phyloP scores from a whole-genome alignment of 2,797 vertebrate species.

The Smutsia temminckii region DNA sequence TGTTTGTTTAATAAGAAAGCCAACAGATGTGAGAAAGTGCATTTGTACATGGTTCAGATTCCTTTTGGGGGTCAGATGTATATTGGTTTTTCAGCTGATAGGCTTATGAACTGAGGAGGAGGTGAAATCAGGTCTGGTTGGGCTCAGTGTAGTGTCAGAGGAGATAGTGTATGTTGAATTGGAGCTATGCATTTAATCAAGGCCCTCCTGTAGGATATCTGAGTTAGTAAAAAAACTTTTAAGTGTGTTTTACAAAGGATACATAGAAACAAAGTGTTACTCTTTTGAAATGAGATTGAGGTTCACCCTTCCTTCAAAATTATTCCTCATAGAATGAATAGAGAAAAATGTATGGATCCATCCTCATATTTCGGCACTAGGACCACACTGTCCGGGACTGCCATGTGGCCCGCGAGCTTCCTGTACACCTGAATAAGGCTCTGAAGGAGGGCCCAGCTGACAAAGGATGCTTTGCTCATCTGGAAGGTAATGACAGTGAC shows the following conservation, averaged over 20 bases:
- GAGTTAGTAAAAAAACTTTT: neutral
- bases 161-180: neutral
- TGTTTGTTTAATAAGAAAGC: neutral
- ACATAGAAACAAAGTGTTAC: conserved; percentile 3
- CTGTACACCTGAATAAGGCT: neutral
- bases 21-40: neutral
- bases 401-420: neutral
- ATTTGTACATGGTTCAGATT: neutral
- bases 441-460: rapidly evolving
- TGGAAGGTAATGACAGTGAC: conserved; percentile 72
- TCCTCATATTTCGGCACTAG: neutral
- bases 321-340: neutral
- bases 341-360: neutral
- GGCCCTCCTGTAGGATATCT: neutral
- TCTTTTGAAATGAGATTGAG: conserved; percentile 22
- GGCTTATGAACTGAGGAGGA: neutral
- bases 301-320: conserved; percentile 13
- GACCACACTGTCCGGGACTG: neutral
- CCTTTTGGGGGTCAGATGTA: neutral
- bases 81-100: neutral
- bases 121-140: neutral
- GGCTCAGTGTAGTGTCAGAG: neutral
- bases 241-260: neutral
- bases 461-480: neutral
- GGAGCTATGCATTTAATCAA: neutral